Base-by-base conservation (phyloP, 2,888 invertebrate genomes). In the Galerucella calmariensis region DNA sequence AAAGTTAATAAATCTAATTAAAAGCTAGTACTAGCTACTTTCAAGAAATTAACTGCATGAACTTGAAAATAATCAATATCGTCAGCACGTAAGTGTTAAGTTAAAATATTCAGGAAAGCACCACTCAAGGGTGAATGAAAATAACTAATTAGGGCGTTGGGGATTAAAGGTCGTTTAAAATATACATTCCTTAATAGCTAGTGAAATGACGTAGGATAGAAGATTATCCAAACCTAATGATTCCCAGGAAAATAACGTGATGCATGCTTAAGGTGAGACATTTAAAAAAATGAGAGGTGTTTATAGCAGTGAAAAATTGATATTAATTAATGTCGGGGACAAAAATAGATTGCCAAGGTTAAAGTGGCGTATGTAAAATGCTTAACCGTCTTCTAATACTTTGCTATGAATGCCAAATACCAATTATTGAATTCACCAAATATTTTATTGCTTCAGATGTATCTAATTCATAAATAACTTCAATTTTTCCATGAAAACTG, bases 71-170 rank as follows among this genome's bases (percentile, higher is more conserved):
- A 71, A 71, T 71, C 71, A 46, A 71, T 71, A 71, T 46, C 41
- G 44, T 56, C 56, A 27, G 65, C 71, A 71, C 65, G 71, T 70
- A 70, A 70, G 63, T 63, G 58, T 56, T 59, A 46, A 65, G 35
- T 65, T 71, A 71, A 71, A 71, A 71, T 71, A 71, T 71, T 71
- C 71, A 63, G 65, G 46, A 71, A 71, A 71, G 63, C 59, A 63
- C 20, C 63, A 58, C 71, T 65, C 71, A 16, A 65, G 41, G 56
- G 65, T 65, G 65, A 65, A 56, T 65, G 62, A 53, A 71, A 71
- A 71, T 71, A 71, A 65, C 65, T 65, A 71, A 71, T 71, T 71
- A 65, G 53, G 56, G 56, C 63, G 56, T 44, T 8, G 41, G 41
- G 58, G 27, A 51, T 12, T 44, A 62, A 48, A 63, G 56, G 65